Percentiles rank a stretch among this genome's conserved stretches.
Evolutionary conservation across 2,113 vertebrate species (phyloP).

Genomic region (Dasyornis broadbenti): DNA sequence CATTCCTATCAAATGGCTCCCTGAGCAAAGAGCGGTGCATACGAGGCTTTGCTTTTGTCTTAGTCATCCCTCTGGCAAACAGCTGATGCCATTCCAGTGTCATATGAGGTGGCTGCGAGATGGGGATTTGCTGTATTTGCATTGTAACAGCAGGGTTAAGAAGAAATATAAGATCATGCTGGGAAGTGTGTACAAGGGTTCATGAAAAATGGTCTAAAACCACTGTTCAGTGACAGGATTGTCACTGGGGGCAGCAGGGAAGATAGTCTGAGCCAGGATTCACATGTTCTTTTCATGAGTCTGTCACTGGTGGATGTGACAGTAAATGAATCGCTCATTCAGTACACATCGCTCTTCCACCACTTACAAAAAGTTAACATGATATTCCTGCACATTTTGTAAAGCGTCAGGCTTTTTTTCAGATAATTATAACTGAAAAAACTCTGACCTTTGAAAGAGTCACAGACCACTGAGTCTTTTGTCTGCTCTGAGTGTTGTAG

Average conservation of each 20-base stretch:
- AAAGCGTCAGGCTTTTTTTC: background rate
- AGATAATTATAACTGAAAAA: background rate
- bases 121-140: background rate
- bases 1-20: background rate
- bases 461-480: background rate
- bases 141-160: background rate
- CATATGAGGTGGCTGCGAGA: fast-evolving
- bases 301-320: background rate
- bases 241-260: background rate
- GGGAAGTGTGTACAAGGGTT: background rate
- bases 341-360: background rate
- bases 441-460: background rate
- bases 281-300: background rate
- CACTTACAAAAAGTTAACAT: background rate
- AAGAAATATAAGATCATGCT: background rate
- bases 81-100: background rate
- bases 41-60: background rate
- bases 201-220: background rate
- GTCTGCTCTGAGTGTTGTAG: background rate
- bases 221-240: background rate
- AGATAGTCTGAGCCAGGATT: background rate
- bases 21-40: background rate
- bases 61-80: background rate
- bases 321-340: background rate
- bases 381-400: background rate